A percentile compares a stretch with the other conserved stretches of the same genome.
Conservation (phyloP, 1,140 invertebrate species). For the Mycetomoellerius zeteki region DNA sequence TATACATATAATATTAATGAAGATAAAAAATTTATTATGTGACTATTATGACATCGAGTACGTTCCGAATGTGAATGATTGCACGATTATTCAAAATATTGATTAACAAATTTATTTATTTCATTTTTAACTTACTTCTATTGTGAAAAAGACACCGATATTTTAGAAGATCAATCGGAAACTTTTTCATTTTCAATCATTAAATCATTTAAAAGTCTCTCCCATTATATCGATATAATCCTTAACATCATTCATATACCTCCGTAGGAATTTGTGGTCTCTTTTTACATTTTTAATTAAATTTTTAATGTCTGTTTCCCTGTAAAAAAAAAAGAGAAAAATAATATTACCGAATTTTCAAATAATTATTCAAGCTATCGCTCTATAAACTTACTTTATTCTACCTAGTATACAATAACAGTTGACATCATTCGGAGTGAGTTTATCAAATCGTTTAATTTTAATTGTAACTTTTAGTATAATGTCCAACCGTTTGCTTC, state of each 20-base stretch:
- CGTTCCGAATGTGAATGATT: not conserved
- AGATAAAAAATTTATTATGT: not conserved
- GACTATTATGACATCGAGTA: not conserved
- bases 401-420: conserved; percentile 74
- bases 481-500: conserved; percentile 73
- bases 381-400: conserved; percentile 73
- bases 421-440: conserved; percentile 71
- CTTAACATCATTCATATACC: conserved; percentile 77
- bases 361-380: not conserved
- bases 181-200: not conserved
- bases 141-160: not conserved
- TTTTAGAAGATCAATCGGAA: not conserved
- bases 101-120: conserved; percentile 41
- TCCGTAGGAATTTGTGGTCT: conserved; percentile 76
- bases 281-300: conserved; percentile 79
- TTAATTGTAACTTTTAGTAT: conserved; percentile 74
- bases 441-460: conserved; percentile 76
- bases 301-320: conserved; percentile 74
- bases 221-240: conserved; percentile 80
- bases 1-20: not conserved
- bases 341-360: not conserved
- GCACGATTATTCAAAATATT: not conserved
- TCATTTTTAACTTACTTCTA: not conserved
- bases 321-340: conserved; percentile 66
- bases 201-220: conserved; percentile 50